Conservation (phyloP, 2,113 vertebrate genomes). For the Dipodomys merriami region DNA sequence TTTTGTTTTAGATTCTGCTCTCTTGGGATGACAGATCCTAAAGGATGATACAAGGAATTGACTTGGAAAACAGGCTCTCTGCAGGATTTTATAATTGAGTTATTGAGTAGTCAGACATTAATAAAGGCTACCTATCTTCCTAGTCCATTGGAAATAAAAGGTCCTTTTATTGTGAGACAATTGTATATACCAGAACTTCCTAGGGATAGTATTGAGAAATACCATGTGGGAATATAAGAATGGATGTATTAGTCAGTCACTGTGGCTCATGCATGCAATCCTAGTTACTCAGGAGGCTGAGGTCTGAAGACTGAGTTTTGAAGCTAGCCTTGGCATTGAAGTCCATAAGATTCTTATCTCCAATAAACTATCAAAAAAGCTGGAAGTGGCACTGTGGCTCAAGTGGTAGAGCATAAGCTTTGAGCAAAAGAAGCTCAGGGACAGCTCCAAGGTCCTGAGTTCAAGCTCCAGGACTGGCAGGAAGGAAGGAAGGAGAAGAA, state of each 20-base stretch:
- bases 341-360: no score
- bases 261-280: no score
- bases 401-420: no score
- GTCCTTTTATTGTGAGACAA: neutral
- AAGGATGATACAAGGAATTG: slow-evolving; percentile 4
- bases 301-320: no score
- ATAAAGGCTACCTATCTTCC: neutral
- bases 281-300: no score
- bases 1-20: neutral
- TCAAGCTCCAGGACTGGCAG: no score
- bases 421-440: no score
- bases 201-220: neutral
- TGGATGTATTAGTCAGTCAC: neutral
- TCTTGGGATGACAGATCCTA: neutral
- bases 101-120: slow-evolving; percentile 18
- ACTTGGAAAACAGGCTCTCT: neutral
- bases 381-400: no score
- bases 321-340: no score
- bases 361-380: no score
- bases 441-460: no score
- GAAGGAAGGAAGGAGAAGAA: no score
- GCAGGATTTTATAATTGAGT: neutral
- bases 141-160: neutral
- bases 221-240: neutral
- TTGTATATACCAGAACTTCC: neutral